A percentile compares a stretch with the other conserved stretches of the same genome.
Conservation (phyloP, 2,797 vertebrate species). For the Molossus molossus region DNA sequence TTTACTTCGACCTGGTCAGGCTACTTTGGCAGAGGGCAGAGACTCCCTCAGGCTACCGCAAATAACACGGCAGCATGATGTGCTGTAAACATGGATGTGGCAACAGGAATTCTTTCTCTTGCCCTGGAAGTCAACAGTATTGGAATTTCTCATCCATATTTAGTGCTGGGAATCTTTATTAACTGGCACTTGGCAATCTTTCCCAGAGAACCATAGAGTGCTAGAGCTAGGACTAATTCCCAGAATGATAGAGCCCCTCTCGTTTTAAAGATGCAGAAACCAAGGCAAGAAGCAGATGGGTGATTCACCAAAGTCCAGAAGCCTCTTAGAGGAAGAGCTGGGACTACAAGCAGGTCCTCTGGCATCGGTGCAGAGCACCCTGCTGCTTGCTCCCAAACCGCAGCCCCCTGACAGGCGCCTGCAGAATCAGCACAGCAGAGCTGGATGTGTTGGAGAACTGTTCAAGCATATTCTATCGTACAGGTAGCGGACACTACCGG, state of each 20-base stretch:
- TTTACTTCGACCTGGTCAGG: not conserved
- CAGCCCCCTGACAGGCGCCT: not conserved
- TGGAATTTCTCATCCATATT: not conserved
- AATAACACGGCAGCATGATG: not conserved
- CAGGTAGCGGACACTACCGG: not conserved
- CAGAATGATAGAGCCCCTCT: not conserved
- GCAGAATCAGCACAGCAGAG: slow-evolving; percentile 6
- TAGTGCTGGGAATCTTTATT: not conserved
- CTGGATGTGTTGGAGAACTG: not conserved
- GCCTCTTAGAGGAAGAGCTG: slow-evolving; percentile 18
- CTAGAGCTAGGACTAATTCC: not conserved
- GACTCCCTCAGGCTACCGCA: not conserved
- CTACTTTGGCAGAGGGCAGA: slow-evolving; percentile 30
- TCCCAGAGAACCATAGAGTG: not conserved
- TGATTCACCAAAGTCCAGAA: not conserved
- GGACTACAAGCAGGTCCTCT: slow-evolving; percentile 7
- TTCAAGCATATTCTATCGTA: not conserved
- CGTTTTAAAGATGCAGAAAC: slow-evolving; percentile 23
- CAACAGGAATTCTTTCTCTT: slow-evolving; percentile 24
- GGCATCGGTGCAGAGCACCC: not conserved
- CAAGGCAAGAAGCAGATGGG: not conserved
- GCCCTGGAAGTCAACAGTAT: not conserved
- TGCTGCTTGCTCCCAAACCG: not conserved
- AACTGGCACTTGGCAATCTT: not conserved
- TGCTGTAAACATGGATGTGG: not conserved